Evolutionary conservation across 1,140 invertebrate species (phyloP), one percentile per base, ranked within the genome.

Genomic region (Tetraneura akinire): DNA sequence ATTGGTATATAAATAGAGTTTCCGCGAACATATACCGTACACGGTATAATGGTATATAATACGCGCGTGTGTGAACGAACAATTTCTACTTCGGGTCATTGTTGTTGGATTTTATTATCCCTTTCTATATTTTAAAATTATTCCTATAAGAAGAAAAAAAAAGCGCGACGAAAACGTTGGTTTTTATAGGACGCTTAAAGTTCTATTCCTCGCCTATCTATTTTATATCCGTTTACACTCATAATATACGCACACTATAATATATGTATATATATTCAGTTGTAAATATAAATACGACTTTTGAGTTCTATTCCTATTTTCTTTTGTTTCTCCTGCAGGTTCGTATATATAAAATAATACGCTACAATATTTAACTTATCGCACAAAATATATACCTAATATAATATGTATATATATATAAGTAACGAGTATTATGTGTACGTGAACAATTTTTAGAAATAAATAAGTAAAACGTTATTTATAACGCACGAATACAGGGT

Each of bases 91-190:
- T 32, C 1, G 64, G 66, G 66, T 70, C 66, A 70, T 49, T 70
- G 66, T 49, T 70, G 66, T 70, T 70, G 66, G 42, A 49, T 70
- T 70, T 70, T 70, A 70, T 70, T 70, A 70, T 26, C 23, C 23
- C 23, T 49, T 70, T 70, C 66, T 70, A 49, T 70, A 70, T 70
- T 70, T 70, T 70, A 70, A 70, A 70, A 70, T 49, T 70, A 70
- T 70, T 70, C 66, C 13, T 49, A 49, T n/a, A n/a, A n/a, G n/a
- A n/a, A n/a, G 66, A 9, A 18, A 70, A 49, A 70, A 49, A 70
- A 49, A 49, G 45, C 66, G 66, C 66, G 66, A 13, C 42, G 21
- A 47, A 49, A 47, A 47, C 42, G 42, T 49, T 49, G n/a, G 14
- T 70, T 70, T 70, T 70, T 49, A 26, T 70, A 16, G 37, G 21